phyloP scores from a whole-genome alignment of 64 coral and sea anemone species.

The Montipora capricornis region DNA sequence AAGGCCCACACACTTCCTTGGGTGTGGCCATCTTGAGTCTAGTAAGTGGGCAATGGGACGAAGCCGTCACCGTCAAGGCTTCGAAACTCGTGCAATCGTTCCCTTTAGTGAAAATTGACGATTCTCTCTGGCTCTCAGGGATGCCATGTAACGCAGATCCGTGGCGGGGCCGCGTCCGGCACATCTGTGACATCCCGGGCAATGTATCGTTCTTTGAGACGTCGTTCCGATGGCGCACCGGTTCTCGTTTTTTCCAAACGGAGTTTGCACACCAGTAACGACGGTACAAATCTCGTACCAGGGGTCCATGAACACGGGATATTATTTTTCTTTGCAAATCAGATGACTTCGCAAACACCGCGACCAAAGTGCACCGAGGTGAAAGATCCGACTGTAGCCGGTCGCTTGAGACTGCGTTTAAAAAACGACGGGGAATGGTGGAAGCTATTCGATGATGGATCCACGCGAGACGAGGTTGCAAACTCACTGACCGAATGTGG shows the following conservation, averaged over 20 bases:
- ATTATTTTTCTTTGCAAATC: neutral
- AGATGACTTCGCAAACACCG: neutral
- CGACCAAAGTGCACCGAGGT: neutral
- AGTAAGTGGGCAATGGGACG: neutral
- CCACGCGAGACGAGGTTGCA: neutral
- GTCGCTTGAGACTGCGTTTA: neutral
- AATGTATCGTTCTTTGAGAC: neutral
- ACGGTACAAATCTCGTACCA: neutral
- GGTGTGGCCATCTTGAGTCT: neutral
- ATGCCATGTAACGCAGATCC: neutral
- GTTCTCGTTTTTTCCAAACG: neutral
- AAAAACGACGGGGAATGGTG: neutral
- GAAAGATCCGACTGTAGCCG: neutral
- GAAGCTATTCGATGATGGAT: neutral
- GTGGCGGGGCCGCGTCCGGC: neutral
- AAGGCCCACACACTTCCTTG: neutral
- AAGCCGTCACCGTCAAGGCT: neutral
- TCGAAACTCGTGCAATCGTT: neutral
- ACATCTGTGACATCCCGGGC: constrained; percentile 3
- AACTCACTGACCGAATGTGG: neutral
- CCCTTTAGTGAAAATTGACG: neutral
- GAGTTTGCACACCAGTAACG: neutral
- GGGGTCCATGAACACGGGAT: neutral
- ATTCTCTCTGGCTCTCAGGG: constrained; percentile 6
- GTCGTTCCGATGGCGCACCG: neutral